Base-by-base conservation (phyloP, 2,888 invertebrate genomes). In the Drosophila niveifrons region DNA sequence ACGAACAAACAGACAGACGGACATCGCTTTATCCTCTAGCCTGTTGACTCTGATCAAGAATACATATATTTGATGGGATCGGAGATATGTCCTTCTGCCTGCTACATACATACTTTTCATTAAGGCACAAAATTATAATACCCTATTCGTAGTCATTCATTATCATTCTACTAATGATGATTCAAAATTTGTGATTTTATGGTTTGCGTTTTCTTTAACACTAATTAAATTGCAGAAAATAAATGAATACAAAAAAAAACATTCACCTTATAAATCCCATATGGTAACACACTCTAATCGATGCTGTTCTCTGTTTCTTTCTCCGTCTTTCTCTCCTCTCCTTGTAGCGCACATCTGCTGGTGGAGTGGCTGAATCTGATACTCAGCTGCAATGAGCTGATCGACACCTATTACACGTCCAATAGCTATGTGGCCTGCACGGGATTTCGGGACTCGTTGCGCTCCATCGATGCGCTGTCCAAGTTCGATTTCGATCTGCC, bases 401-500 rank as follows among this genome's bases (percentile, higher is more conserved):
- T 97, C 57, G 96, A 96, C 91, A 94, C 94, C 63, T 96, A 96
- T 91, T 98, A 97, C 91, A 95, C 96, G 43, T 95, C 97, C 13
- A 99, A 98, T 95, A 99, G 99, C 92, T 99, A 99, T 92, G 96
- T 98, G 62, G 95, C 96, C 3, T 97, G 98, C 92, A 99, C 99
- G 79, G 99, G 98, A 50, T 99, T 99, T 92, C 98, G 98, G 91
- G 99, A 99, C 93, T 95, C 98, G 17, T 93, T 99, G 75, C 96
- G 96, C 80, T 96, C 98, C 66, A 93, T 99, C 86, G 99, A 99
- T 90, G 95, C 95, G 61, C 93, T 99, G 57, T 96, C 96, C 57
- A 94, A 95, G 59, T 95, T 96, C 89, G 96, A 97, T 90, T 99
- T 99, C 93, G 96, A 97, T 91, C 94, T 99, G 89, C 99, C 99